Evolutionary conservation across 1,140 invertebrate genomes (phyloP).

Genomic region (Pseudomyrmex sp.): DNA sequence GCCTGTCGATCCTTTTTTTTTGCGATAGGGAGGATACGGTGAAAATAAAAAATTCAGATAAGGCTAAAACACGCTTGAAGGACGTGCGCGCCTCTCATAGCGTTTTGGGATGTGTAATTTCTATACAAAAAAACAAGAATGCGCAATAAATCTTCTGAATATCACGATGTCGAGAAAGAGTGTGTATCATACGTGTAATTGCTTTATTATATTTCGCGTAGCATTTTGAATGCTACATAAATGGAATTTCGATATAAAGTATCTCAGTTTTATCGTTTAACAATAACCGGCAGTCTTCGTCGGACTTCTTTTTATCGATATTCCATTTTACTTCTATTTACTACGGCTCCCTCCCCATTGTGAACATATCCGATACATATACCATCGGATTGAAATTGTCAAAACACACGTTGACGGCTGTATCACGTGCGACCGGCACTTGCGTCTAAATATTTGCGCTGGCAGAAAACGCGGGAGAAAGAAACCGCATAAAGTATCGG

Average conservation of each 20-base stretch:
- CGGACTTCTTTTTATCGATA: conserved; percentile 66
- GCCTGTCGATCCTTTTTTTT: conserved; percentile 32
- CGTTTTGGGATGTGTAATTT: conserved; percentile 4
- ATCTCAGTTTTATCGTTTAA: conserved; percentile 71
- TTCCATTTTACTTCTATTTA: conserved; percentile 68
- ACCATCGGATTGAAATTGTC: conserved; percentile 65
- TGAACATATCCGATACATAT: conserved; percentile 67
- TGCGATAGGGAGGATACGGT: neutral
- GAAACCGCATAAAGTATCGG: conserved; percentile 4
- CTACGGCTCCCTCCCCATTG: conserved; percentile 42
- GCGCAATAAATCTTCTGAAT: conserved; percentile 15
- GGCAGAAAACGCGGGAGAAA: neutral
- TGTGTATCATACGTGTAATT: conserved; percentile 62
- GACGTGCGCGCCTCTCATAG: neutral
- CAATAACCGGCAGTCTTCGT: conserved; percentile 59
- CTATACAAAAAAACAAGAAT: neutral
- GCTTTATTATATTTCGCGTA: conserved; percentile 65
- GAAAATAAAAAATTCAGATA: conserved; percentile 55
- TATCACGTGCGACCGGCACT: neutral
- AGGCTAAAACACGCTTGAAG: neutral
- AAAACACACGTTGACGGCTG: conserved; percentile 28
- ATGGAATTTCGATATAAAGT: conserved; percentile 70
- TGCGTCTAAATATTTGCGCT: conserved; percentile 59
- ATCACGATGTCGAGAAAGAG: neutral
- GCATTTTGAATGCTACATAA: conserved; percentile 60